These are phyloP conservation scores for Stenodema calcarata DNA, from an alignment of 2,888 invertebrate genomes.

Conservation along the genomic window DNA sequence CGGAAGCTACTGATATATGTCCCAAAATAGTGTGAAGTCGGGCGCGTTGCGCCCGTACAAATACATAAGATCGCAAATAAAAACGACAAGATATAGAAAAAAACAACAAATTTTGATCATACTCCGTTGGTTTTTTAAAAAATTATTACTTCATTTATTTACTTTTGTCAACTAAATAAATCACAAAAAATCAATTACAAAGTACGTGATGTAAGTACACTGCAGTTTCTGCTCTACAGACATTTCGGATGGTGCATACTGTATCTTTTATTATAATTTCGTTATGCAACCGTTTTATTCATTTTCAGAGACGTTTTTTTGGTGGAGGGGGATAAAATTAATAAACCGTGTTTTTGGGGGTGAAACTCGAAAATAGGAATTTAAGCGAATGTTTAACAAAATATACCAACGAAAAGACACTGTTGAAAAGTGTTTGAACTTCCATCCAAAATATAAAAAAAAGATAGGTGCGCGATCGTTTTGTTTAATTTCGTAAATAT, in stretches of 20 bases:
- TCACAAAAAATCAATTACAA: too few relatives aligned
- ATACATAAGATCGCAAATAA: neutral
- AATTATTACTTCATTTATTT: too few relatives aligned
- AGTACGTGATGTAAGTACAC: neutral
- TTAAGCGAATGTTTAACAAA: neutral
- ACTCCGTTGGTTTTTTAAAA: slow-evolving; percentile 34
- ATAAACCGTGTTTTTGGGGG: neutral
- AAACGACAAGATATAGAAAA: slow-evolving; percentile 5
- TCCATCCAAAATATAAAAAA: neutral
- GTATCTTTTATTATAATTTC: slow-evolving; percentile 51
- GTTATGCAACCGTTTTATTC: neutral
- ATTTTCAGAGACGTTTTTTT: neutral
- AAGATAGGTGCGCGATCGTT: slow-evolving; percentile 1
- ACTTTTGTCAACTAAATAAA: too few relatives aligned
- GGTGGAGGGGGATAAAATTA: neutral
- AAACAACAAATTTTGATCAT: slow-evolving; percentile 12
- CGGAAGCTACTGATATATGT: slow-evolving; percentile 45
- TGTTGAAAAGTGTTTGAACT: neutral
- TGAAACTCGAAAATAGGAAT: neutral
- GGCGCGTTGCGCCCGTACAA: neutral
- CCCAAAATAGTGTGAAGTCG: neutral
- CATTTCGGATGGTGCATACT: slow-evolving; percentile 45
- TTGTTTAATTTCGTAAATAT: slow-evolving; percentile 3
- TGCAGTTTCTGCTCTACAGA: neutral
- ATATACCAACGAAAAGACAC: neutral